phyloP scores from a whole-genome alignment of 2,888 invertebrate species.

The Psylliodes chrysocephalus region DNA sequence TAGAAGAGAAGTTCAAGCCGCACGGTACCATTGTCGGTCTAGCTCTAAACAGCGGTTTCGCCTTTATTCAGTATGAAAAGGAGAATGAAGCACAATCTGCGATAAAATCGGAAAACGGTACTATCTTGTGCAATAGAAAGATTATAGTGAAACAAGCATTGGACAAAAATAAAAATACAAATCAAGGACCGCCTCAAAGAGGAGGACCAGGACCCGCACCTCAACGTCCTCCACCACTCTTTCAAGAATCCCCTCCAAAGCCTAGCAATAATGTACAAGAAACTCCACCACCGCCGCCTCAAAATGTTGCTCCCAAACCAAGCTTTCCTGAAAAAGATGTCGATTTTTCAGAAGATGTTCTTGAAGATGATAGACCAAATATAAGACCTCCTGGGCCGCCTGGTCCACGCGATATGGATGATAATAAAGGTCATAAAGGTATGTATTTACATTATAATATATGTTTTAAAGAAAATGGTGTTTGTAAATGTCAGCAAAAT shows the following conservation, averaged over 20 bases:
- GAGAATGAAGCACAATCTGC: conserved; percentile 81
- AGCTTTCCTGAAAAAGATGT: conserved; percentile 27
- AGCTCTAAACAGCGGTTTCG: conserved; percentile 81
- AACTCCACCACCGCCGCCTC: conserved; percentile 21
- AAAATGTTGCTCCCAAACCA: conserved; percentile 25
- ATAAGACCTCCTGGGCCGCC: conserved; percentile 49
- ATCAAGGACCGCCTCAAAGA: conserved; percentile 6
- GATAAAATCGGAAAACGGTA: conserved; percentile 76
- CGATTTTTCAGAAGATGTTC: conserved; percentile 35
- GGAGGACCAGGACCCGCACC: conserved; percentile 13
- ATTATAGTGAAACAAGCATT: conserved; percentile 74
- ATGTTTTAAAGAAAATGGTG: too few species aligned
- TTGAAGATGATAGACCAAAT: conserved; percentile 44
- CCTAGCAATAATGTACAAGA: background rate
- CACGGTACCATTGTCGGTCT: conserved; percentile 80
- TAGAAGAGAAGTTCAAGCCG: conserved; percentile 80
- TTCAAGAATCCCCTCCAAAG: conserved; percentile 6
- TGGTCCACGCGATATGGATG: too few species aligned
- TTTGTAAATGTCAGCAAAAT: too few species aligned
- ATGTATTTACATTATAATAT: background rate
- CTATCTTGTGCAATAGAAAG: conserved; percentile 76
- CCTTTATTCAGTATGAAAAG: conserved; percentile 86
- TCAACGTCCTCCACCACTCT: conserved; percentile 12
- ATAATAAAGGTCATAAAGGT: conserved; percentile 36
- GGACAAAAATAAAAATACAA: conserved; percentile 56